phyloP scores from a whole-genome alignment of 2,888 invertebrate genomes.

The Nasonia oneida region DNA sequence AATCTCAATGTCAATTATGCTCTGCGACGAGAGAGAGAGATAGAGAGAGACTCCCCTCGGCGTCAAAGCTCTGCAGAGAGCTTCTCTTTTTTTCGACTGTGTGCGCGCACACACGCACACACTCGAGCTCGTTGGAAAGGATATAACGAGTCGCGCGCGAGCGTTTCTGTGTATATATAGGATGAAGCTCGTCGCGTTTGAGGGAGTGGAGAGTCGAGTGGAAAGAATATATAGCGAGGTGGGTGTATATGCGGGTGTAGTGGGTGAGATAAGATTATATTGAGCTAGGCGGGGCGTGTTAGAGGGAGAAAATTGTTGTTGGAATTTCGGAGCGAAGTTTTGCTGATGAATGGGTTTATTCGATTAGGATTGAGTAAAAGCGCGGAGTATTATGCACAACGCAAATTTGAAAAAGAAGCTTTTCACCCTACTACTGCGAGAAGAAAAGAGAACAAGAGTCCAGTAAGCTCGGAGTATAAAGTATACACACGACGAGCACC shows the following conservation, averaged over 20 bases:
- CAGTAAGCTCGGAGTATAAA: not conserved
- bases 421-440: no score
- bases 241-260: not conserved
- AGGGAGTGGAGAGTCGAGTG: not conserved
- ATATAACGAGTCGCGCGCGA: not conserved
- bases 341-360: no score
- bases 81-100: not conserved
- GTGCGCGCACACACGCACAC: not conserved
- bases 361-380: not conserved
- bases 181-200: not conserved
- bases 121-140: not conserved
- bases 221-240: not conserved
- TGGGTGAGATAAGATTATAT: no score
- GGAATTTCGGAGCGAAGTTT: no score
- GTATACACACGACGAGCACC: not conserved
- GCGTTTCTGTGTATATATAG: not conserved
- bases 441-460: not conserved
- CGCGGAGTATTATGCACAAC: not conserved
- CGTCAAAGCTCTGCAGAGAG: slow-evolving; percentile 8
- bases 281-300: no score
- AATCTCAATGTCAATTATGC: slow-evolving; percentile 37
- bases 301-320: no score
- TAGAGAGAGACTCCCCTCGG: not conserved
- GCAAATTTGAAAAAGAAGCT: not conserved
- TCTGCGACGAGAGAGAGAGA: not conserved